Percentiles rank a stretch among this genome's conserved stretches.
phyloP scores from a whole-genome alignment of 2,113 vertebrate species.

The Actenoides hombroni region DNA sequence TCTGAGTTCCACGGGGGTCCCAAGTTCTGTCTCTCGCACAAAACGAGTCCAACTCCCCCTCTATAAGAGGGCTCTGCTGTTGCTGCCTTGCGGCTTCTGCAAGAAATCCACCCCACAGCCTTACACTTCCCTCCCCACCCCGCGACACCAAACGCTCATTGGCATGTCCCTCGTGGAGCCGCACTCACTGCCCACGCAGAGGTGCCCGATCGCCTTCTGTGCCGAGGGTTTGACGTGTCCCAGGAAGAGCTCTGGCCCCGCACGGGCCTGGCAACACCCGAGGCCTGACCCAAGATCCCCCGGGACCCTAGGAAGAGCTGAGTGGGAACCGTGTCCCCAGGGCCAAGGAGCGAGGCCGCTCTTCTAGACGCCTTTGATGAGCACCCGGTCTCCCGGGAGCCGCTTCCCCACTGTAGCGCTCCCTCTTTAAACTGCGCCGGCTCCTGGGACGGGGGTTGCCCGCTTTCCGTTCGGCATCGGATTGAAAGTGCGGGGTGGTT shows the following conservation, averaged over 20 bases:
- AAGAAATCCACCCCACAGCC: not conserved
- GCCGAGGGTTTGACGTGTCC: not conserved
- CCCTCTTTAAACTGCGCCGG: not conserved
- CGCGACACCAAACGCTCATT: no score
- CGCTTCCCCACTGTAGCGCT: not conserved
- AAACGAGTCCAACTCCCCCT: accelerated
- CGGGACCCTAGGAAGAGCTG: not conserved
- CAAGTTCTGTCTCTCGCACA: not conserved
- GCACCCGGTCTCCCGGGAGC: not conserved
- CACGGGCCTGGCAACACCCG: not conserved
- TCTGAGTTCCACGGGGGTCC: not conserved
- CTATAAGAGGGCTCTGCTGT: accelerated
- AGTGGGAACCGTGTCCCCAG: not conserved
- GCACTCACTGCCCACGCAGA: not conserved
- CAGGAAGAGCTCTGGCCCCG: not conserved
- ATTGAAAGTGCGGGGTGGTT: not conserved
- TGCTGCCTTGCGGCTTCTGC: not conserved
- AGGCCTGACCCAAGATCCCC: no score
- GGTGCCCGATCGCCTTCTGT: not conserved
- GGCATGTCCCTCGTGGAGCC: not conserved
- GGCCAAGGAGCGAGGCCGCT: not conserved
- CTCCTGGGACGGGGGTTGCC: no score
- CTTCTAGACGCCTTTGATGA: not conserved
- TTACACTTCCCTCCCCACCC: not conserved
- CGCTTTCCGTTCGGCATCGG: no score